These are phyloP conservation scores for Nasonia giraulti DNA, from an alignment of 1,140 invertebrate species.

Conservation along the genomic window DNA sequence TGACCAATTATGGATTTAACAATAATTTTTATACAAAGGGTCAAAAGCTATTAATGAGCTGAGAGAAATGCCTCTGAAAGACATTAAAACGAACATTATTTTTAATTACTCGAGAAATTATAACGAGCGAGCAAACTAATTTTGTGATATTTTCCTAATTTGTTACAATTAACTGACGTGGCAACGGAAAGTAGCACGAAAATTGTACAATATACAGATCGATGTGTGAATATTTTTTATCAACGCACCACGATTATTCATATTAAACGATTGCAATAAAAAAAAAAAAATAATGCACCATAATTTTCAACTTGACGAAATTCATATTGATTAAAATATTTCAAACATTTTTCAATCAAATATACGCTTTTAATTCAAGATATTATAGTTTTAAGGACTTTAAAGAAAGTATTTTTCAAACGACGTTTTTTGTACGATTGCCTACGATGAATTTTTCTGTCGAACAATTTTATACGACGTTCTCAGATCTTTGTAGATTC, in stretches of 20 bases:
- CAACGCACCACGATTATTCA: neutral
- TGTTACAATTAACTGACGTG: neutral
- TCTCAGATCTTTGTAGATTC: neutral
- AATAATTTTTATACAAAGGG: constrained; percentile 23
- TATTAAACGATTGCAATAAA: neutral
- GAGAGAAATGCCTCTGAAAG: neutral
- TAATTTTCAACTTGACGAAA: constrained; percentile 11
- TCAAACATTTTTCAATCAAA: neutral
- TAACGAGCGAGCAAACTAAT: neutral
- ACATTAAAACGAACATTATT: constrained; percentile 20
- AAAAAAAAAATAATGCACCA: neutral
- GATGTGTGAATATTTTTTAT: neutral
- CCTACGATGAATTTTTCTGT: constrained; percentile 1
- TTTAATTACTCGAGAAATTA: neutral
- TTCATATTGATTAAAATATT: neutral
- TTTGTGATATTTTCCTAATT: constrained; percentile 7
- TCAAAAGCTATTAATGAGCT: constrained; percentile 3
- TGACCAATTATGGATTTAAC: constrained; percentile 12
- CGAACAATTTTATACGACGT: constrained; percentile 23
- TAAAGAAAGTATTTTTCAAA: constrained; percentile 31
- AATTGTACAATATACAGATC: neutral
- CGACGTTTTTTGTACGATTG: constrained; percentile 30
- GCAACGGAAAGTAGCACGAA: neutral
- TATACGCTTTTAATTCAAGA: neutral
- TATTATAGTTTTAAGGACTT: constrained; percentile 25